These are phyloP conservation scores for Falco novaeseelandiae DNA, from an alignment of 2,797 vertebrate genomes.

Conservation along the genomic window DNA sequence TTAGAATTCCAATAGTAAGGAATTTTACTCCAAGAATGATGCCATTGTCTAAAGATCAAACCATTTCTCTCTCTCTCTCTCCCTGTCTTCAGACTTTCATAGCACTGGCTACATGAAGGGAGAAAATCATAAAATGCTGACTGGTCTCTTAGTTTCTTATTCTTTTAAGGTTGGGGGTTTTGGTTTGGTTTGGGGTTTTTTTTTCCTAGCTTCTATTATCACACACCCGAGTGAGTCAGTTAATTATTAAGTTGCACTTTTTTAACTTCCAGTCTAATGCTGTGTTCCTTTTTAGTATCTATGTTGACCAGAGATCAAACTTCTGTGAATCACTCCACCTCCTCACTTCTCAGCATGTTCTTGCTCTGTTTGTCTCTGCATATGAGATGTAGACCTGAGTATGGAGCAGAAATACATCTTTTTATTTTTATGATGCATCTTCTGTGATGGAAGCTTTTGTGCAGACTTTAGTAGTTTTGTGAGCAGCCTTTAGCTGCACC, in stretches of 20 bases:
- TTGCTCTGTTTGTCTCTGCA: background rate
- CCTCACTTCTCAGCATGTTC: background rate
- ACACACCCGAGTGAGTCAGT: background rate
- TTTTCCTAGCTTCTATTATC: background rate
- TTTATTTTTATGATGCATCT: background rate
- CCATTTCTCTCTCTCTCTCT: background rate
- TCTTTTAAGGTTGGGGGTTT: background rate
- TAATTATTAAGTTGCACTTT: background rate
- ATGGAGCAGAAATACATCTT: background rate
- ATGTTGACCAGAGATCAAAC: background rate
- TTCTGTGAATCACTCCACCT: background rate
- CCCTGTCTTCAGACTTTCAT: background rate
- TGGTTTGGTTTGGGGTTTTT: background rate
- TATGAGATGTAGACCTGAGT: background rate
- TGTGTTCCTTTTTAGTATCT: background rate
- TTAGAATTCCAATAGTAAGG: background rate
- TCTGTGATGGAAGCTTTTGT: background rate
- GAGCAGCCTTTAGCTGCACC: background rate
- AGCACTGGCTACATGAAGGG: background rate
- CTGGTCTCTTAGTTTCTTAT: background rate
- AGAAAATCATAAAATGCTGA: background rate
- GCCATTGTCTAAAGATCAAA: background rate
- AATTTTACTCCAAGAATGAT: background rate
- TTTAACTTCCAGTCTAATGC: background rate
- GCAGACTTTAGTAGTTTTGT: background rate